Evolutionary conservation across 2,888 invertebrate species (phyloP).

Genomic region (Augochlorella aurata): DNA sequence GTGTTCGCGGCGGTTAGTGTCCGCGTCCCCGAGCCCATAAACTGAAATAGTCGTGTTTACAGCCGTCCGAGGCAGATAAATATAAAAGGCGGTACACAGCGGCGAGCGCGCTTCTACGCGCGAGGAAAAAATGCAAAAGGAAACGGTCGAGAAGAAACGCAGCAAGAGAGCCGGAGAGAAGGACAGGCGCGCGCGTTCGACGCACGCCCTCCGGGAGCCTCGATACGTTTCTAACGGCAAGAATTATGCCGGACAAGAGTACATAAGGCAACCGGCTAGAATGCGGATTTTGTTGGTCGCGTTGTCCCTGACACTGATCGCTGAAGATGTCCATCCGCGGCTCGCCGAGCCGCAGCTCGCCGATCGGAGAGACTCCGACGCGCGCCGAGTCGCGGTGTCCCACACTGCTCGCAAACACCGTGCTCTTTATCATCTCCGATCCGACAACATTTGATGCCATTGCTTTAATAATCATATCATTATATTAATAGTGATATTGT

Average conservation of each 20-base stretch:
- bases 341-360: slow-evolving; percentile 5
- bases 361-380: slow-evolving; percentile 30
- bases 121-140: slow-evolving; percentile 7
- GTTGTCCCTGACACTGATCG: slow-evolving; percentile 23
- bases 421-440: too few species aligned
- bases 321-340: slow-evolving; percentile 26
- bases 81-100: slow-evolving; percentile 63
- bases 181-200: slow-evolving; percentile 28
- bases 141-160: slow-evolving; percentile 27
- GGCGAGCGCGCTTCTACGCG: not conserved
- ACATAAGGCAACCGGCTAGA: slow-evolving; percentile 13
- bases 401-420: too few species aligned
- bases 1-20: slow-evolving; percentile 19
- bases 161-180: slow-evolving; percentile 35
- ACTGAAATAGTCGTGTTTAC: slow-evolving; percentile 62
- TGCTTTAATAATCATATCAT: too few species aligned
- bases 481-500: too few species aligned
- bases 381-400: not conserved
- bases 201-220: slow-evolving; percentile 15
- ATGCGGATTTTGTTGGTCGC: slow-evolving; percentile 35
- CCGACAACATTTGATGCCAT: too few species aligned
- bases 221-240: slow-evolving; percentile 13
- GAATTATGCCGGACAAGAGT: slow-evolving; percentile 33
- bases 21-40: slow-evolving; percentile 21
- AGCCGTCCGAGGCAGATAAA: slow-evolving; percentile 60